A percentile compares a stretch with the other conserved stretches of the same genome.
Evolutionary conservation across 2,888 invertebrate species (phyloP).

Genomic region (Catocala fraxini): DNA sequence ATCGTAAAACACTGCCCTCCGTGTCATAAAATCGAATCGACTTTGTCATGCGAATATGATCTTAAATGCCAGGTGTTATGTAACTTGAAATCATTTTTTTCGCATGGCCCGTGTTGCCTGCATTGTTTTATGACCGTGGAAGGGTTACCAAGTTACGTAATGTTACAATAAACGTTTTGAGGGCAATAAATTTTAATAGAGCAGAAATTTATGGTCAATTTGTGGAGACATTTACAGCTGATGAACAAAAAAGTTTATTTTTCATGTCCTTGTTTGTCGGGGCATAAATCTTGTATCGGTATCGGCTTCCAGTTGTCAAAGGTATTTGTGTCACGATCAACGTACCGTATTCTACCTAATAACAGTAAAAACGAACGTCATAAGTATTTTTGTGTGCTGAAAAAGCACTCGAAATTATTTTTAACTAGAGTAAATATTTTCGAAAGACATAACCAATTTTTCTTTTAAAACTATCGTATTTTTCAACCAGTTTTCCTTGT

Average conservation of each 20-base stretch:
- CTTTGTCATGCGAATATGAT: conserved; percentile 69
- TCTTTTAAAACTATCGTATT: conserved; percentile 34
- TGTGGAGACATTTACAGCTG: conserved; percentile 82
- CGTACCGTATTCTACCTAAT: conserved; percentile 29
- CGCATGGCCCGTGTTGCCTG: conserved; percentile 67
- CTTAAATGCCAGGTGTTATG: conserved; percentile 69
- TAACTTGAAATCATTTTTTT: conserved; percentile 68
- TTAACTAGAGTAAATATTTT: conserved; percentile 28
- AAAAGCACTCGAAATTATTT: conserved; percentile 32
- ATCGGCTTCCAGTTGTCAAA: conserved; percentile 46
- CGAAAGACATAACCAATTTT: conserved; percentile 18
- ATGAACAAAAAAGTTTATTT: conserved; percentile 76
- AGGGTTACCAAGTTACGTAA: conserved; percentile 84
- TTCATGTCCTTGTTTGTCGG: conserved; percentile 69
- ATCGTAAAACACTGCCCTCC: conserved; percentile 81
- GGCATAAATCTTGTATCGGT: conserved; percentile 57
- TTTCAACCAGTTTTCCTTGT: conserved; percentile 29
- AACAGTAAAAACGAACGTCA: conserved; percentile 35
- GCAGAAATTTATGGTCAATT: conserved; percentile 82
- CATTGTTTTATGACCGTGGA: conserved; percentile 79
- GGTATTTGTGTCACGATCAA: conserved; percentile 43
- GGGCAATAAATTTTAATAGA: conserved; percentile 83
- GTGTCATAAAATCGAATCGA: conserved; percentile 76
- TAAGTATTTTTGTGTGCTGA: conserved; percentile 25
- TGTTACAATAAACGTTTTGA: conserved; percentile 80